Percentiles rank a stretch among this genome's conserved stretches.
These are phyloP conservation scores for Sycobia sp. DNA, from an alignment of 1,140 invertebrate species.

Conservation along the genomic window DNA sequence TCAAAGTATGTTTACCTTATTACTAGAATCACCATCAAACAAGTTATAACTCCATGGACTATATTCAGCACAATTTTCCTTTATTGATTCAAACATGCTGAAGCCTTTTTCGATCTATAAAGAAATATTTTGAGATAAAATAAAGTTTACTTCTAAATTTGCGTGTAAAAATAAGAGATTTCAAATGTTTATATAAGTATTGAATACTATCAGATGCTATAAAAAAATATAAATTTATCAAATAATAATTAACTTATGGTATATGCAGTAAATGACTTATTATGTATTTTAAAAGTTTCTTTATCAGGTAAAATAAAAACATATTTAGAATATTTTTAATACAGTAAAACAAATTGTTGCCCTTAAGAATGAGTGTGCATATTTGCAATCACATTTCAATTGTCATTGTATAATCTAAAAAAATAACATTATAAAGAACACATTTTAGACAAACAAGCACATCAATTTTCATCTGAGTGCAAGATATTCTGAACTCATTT, in stretches of 20 bases:
- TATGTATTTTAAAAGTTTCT: too few relatives aligned
- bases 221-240: background rate
- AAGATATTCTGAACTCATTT: conserved; percentile 9
- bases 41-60: conserved; percentile 55
- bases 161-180: background rate
- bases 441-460: background rate
- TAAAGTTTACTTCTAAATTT: background rate
- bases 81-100: conserved; percentile 53
- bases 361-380: background rate
- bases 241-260: background rate
- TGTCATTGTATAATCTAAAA: conserved; percentile 11
- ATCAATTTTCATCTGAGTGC: conserved; percentile 2
- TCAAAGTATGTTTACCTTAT: conserved; percentile 42
- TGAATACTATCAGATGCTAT: background rate
- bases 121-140: conserved; percentile 2
- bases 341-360: background rate
- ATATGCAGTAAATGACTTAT: background rate
- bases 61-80: conserved; percentile 49
- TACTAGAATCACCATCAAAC: conserved; percentile 45
- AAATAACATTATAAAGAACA: background rate
- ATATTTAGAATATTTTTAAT: background rate
- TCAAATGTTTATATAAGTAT: background rate
- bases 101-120: conserved; percentile 49
- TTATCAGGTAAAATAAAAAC: background rate
- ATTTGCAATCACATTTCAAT: background rate